Evolutionary conservation across 2,888 invertebrate species (phyloP), one percentile per base, ranked within the genome.

Genomic region (Stegophylla sp.): DNA sequence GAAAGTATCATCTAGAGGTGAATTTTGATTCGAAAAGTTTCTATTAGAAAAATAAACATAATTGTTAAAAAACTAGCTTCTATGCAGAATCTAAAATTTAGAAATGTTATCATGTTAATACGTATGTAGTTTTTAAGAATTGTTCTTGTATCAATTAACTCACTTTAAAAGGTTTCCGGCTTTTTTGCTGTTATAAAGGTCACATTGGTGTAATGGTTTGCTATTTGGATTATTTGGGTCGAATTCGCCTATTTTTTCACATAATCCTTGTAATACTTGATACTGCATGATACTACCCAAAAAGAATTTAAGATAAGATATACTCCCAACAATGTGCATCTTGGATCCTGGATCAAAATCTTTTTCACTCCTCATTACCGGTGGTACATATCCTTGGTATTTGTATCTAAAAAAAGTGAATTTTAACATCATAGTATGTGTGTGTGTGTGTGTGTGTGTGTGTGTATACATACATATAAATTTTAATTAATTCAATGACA

Each of bases 121-220:
- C n/a, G n/a, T n/a, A n/a, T n/a, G n/a, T n/a, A n/a, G n/a, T n/a
- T n/a, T n/a, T n/a, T n/a, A n/a, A n/a, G n/a, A n/a, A n/a, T n/a
- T n/a, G n/a, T n/a, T n/a, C n/a, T n/a, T 34, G 7, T 34, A 34
- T 34, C 34, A 34, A 34, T 48, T 15, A 43, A 45, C 67, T 83
- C 67, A 85, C 85, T 84, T 84, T 61, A 85, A 82, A 20, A 83
- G 63, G 53, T 92, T 91, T 74, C 96, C 96, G 79, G 95, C 96
- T 73, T 90, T 90, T 17, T 89, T 89, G 84, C 92, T 94, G 84
- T 91, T 89, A 86, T 94, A 94, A 85, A 96, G 94, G 85, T 96
- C 95, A 86, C 96, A 96, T 85, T 92, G 90, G 82, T 95, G 92
- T 34, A 96, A 89, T 15, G 93, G 91, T 86, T 92, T 91, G 5